Conservation (phyloP, 2,113 vertebrate genomes). For the Syngnathus scovelli region DNA sequence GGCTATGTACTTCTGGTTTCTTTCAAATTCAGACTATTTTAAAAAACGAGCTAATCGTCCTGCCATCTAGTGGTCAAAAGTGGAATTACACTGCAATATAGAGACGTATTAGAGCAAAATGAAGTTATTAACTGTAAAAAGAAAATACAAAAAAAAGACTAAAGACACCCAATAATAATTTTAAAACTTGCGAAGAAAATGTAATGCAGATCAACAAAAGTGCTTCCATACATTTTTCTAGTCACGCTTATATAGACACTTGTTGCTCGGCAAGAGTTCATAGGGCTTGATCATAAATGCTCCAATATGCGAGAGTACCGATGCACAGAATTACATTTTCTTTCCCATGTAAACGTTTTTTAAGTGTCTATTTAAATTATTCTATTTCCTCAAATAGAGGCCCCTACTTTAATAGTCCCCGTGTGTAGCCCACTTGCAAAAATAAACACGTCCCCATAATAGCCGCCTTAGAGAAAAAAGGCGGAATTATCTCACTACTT, state of each 20-base stretch:
- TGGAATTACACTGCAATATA: too few relatives aligned
- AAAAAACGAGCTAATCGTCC: too few relatives aligned
- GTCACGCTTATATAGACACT: background rate
- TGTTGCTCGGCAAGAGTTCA: background rate
- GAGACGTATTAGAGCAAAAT: too few relatives aligned
- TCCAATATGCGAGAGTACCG: background rate
- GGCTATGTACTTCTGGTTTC: too few relatives aligned
- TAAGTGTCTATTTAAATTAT: background rate
- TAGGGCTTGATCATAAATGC: background rate
- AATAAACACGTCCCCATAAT: background rate
- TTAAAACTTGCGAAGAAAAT: too few relatives aligned
- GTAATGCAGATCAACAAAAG: too few relatives aligned
- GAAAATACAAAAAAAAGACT: too few relatives aligned
- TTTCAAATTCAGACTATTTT: too few relatives aligned
- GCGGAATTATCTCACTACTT: background rate
- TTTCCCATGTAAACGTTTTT: background rate
- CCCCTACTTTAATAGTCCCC: background rate
- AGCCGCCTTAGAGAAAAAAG: background rate
- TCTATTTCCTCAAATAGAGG: background rate
- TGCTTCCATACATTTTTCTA: too few relatives aligned
- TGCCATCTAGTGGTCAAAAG: too few relatives aligned
- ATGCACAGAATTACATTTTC: background rate
- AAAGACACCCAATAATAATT: too few relatives aligned
- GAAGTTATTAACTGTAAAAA: too few relatives aligned
- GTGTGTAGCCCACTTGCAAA: background rate